Percentiles rank a stretch among this genome's conserved stretches.
These are phyloP conservation scores for Drosophila miranda DNA, from an alignment of 1,140 invertebrate genomes.

Conservation along the genomic window DNA sequence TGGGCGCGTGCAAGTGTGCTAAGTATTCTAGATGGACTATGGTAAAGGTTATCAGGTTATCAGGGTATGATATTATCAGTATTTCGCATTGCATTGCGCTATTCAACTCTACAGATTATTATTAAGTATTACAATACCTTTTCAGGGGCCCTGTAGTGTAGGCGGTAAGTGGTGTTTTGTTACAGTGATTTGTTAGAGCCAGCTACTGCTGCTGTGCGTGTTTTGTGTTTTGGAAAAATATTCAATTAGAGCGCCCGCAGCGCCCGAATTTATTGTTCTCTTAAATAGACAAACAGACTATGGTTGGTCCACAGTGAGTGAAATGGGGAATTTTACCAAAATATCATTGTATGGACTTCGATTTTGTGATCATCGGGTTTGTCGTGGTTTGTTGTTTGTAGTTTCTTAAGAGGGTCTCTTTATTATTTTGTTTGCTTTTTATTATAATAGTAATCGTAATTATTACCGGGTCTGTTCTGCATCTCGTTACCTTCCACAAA, in stretches of 20 bases:
- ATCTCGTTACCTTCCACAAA: slow-evolving; percentile 35
- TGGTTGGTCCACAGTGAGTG: background rate
- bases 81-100: slow-evolving; percentile 4
- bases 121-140: slow-evolving; percentile 43
- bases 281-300: too few relatives aligned
- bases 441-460: slow-evolving; percentile 74
- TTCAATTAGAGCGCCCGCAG: too few relatives aligned
- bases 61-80: slow-evolving; percentile 4
- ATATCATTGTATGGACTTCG: slow-evolving; percentile 1
- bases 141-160: slow-evolving; percentile 6
- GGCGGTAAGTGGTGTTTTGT: slow-evolving; percentile 52
- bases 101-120: slow-evolving; percentile 38
- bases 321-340: background rate
- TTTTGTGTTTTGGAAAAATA: background rate
- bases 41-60: too few relatives aligned
- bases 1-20: too few relatives aligned
- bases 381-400: slow-evolving; percentile 8
- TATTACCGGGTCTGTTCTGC: slow-evolving; percentile 65
- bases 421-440: slow-evolving; percentile 62
- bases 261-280: too few relatives aligned
- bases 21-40: too few relatives aligned
- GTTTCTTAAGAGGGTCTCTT: slow-evolving; percentile 62
- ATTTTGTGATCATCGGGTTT: background rate
- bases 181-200: slow-evolving; percentile 44
- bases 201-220: background rate